Evolutionary conservation across 2,888 invertebrate species (phyloP).

Genomic region (Magallana nippona): DNA sequence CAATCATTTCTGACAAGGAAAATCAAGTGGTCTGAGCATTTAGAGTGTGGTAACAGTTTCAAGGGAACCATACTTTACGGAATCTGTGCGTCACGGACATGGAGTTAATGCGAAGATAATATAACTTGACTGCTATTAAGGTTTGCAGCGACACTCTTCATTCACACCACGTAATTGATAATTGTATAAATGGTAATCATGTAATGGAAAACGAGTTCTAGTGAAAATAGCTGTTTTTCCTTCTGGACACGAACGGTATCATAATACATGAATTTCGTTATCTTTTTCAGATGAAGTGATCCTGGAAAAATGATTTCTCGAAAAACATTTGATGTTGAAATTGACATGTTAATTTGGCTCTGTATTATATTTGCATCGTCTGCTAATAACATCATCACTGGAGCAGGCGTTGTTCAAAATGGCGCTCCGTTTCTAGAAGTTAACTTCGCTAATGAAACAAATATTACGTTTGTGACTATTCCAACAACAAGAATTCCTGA

Average conservation of each 20-base stretch:
- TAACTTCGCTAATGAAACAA: neutral
- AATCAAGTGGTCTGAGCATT: slow-evolving; percentile 4
- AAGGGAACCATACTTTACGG: neutral
- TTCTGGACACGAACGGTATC: neutral
- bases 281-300: slow-evolving; percentile 1
- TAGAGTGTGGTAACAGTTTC: neutral
- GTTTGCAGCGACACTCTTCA: neutral
- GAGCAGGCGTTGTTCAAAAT: neutral
- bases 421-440: neutral
- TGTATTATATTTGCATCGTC: neutral
- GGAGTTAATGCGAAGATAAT: neutral
- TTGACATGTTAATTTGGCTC: neutral
- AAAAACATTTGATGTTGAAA: neutral
- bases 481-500: neutral
- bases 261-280: neutral
- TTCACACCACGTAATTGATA: neutral
- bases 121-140: neutral
- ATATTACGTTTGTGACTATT: neutral
- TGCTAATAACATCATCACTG: slow-evolving; percentile 19
- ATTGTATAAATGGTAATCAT: neutral
- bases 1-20: slow-evolving; percentile 8
- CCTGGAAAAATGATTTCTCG: neutral
- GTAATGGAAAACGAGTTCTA: neutral
- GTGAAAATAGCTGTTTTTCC: neutral
- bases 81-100: neutral